Conservation (phyloP, 2,888 invertebrate genomes). For the Coleophora flavipennella region DNA sequence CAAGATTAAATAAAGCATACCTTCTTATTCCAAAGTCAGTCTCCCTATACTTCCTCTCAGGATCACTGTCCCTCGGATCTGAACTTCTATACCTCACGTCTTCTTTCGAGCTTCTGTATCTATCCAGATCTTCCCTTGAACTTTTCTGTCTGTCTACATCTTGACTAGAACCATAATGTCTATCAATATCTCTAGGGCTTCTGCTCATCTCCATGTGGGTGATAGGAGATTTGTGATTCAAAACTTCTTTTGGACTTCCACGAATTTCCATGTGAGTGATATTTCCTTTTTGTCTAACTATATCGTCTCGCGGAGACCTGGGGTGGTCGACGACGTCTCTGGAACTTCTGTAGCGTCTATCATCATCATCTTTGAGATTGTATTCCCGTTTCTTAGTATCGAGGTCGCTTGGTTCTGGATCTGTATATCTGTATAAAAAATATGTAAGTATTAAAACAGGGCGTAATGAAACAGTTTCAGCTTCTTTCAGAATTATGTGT, state of each 20-base stretch:
- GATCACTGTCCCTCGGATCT: constrained; percentile 37
- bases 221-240: not conserved
- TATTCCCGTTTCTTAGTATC: constrained; percentile 46
- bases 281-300: not conserved
- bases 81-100: constrained; percentile 19
- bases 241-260: not conserved
- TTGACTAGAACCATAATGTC: constrained; percentile 10
- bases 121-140: constrained; percentile 9
- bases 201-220: constrained; percentile 1
- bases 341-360: constrained; percentile 31
- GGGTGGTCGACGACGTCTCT: constrained; percentile 42
- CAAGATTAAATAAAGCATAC: not conserved
- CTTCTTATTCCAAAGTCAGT: constrained; percentile 24
- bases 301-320: constrained; percentile 19
- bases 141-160: constrained; percentile 11
- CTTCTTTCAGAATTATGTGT: too few relatives aligned
- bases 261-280: not conserved
- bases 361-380: constrained; percentile 42
- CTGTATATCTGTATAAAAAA: constrained; percentile 44
- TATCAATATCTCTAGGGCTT: constrained; percentile 6
- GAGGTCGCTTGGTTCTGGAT: constrained; percentile 62
- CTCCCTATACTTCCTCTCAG: constrained; percentile 39
- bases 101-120: constrained; percentile 6
- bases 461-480: too few relatives aligned
- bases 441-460: too few relatives aligned